Evolutionary conservation across 2,113 vertebrate genomes (phyloP), one percentile per base, ranked within the genome.

Genomic region (Danionella cerebrum): DNA sequence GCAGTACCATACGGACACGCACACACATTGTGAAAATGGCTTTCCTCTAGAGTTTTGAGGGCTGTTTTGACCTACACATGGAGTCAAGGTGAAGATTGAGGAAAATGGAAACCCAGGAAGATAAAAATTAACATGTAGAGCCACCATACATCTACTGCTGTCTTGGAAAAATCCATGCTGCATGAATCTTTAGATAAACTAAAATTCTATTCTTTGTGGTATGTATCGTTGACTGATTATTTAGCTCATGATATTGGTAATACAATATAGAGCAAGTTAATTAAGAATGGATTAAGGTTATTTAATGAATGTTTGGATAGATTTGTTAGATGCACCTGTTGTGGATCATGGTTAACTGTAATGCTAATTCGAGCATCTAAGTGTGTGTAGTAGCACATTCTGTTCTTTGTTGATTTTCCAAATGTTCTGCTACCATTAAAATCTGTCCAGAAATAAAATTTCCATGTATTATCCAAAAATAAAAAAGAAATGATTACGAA

Each of bases 71-170:
- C 72, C 72, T 74, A 59, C 36, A 16, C 51, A 64, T 58, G 11
- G 58, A 50, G 42, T 65, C 72, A 74, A 74, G 66, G 72, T 70
- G 67, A 74, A 42, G 36, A 35, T 59, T 35, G 21, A 52, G 14
- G 10, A 33, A 51, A 5, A 39, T 13, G 24, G 36, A 71, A 33
- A 36, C n/a, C 21, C 25, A 25, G 47, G 36, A 41, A 24, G 65
- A 64, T 47, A 72, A 3, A 65, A 57, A 71, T 48, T 35, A 31
- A 67, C 47, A 67, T 53, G 44, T 59, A 54, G 11, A 22, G 27
- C 53, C 21, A 12, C 39, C 35, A 42, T 50, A 65, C 24, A 7
- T 58, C 13, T 16, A 44, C 10, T 60, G 5, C 24, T 60, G 57
- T 59, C 38, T 60, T 60, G 19, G 41, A 44, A 60, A 42, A 60